A percentile compares a stretch with the other conserved stretches of the same genome.
Evolutionary conservation across 2,888 invertebrate genomes (phyloP).

Genomic region (Priocnemis perturbator): DNA sequence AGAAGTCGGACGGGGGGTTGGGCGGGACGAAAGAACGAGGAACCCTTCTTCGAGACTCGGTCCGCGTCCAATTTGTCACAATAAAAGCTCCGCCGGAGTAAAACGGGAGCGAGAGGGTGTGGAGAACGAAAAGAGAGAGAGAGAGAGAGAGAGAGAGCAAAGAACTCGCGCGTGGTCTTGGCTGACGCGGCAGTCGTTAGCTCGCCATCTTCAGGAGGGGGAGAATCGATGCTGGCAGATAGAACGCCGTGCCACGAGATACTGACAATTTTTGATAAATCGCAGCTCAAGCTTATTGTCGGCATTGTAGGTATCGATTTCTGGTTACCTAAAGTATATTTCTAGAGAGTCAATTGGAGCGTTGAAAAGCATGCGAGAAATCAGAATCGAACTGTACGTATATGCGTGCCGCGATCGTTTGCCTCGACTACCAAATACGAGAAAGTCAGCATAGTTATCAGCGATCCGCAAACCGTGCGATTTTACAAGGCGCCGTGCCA

Average conservation of each 20-base stretch:
- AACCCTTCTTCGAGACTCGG: conserved; percentile 18
- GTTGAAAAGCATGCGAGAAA: too few species aligned
- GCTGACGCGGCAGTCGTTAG: conserved; percentile 14
- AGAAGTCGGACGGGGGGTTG: conserved; percentile 25
- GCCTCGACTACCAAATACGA: too few species aligned
- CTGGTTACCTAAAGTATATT: too few species aligned
- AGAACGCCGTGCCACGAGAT: too few species aligned
- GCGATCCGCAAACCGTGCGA: too few species aligned
- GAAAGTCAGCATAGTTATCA: background rate
- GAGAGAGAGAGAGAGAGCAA: conserved; percentile 7
- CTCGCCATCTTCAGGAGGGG: conserved; percentile 10
- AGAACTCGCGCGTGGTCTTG: conserved; percentile 15
- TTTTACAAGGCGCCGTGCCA: conserved; percentile 22
- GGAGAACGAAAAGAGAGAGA: too few species aligned
- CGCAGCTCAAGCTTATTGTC: too few species aligned
- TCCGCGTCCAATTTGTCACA: conserved; percentile 61
- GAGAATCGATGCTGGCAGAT: background rate
- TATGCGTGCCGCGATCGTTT: too few species aligned
- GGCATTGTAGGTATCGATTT: too few species aligned
- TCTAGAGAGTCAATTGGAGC: too few species aligned
- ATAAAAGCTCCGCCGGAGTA: conserved; percentile 48
- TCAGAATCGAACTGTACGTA: too few species aligned
- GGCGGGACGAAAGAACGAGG: conserved; percentile 31
- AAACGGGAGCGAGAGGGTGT: background rate
- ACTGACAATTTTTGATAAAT: too few species aligned